Evolutionary conservation across 30 jellyfish, hydroid and myxozoan genomes (phyloP).

Genomic region (Clytia hemisphaerica): DNA sequence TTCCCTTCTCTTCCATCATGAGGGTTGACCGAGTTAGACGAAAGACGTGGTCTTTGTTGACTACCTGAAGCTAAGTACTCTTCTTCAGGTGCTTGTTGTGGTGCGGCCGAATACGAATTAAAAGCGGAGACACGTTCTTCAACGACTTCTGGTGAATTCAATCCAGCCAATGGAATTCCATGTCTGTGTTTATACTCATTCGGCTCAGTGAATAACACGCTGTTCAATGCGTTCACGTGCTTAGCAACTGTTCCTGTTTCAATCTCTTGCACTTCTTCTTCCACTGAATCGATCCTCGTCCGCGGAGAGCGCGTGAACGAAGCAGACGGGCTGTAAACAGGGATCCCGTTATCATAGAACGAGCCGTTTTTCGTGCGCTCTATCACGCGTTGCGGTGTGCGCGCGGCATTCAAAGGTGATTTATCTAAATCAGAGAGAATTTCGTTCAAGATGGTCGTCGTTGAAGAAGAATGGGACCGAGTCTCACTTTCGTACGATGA

Average conservation of each 20-base stretch:
- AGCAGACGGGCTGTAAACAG: too few relatives aligned
- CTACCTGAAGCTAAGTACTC: constrained; percentile 27
- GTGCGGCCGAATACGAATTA: constrained; percentile 69
- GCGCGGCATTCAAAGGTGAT: constrained; percentile 58
- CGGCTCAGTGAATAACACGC: constrained; percentile 38
- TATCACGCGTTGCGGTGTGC: too few relatives aligned
- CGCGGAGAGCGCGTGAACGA: too few relatives aligned
- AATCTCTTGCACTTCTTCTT: constrained; percentile 35
- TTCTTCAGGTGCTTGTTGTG: constrained; percentile 53
- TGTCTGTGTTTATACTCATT: constrained; percentile 3
- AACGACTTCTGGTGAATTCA: constrained; percentile 51
- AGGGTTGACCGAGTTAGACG: too few relatives aligned
- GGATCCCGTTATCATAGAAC: too few relatives aligned
- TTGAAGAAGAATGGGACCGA: too few relatives aligned
- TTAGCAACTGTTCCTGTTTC: constrained; percentile 78
- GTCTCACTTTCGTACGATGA: too few relatives aligned
- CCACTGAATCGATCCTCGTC: constrained; percentile 12
- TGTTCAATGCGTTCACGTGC: constrained; percentile 63
- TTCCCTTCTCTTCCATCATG: too few relatives aligned
- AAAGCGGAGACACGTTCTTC: constrained; percentile 62
- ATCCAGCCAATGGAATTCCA: constrained; percentile 94
- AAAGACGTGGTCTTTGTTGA: too few relatives aligned
- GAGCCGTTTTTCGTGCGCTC: too few relatives aligned
- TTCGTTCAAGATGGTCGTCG: constrained; percentile 54
- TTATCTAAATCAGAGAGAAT: constrained; percentile 53